A percentile compares a stretch with the other conserved stretches of the same genome.
phyloP scores from a whole-genome alignment of 2,113 vertebrate species.

The Labrus mixtus region DNA sequence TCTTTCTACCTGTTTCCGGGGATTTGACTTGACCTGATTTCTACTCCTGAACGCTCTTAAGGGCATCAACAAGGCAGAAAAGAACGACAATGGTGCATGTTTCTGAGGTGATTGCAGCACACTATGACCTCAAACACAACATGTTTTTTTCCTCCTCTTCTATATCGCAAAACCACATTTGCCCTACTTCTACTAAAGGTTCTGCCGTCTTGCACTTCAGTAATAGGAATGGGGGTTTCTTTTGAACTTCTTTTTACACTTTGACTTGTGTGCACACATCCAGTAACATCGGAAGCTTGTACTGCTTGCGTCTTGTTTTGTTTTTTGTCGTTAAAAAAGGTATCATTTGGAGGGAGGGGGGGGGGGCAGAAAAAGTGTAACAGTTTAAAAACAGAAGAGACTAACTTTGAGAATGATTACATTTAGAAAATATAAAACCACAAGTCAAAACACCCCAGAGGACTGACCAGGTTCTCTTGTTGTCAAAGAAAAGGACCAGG shows the following conservation, averaged over 20 bases:
- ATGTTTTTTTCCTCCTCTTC: slow-evolving; percentile 4
- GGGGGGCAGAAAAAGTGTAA: neutral
- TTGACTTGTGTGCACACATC: neutral
- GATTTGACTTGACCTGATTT: too few species aligned
- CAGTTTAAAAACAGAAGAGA: neutral
- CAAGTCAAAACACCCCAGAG: neutral
- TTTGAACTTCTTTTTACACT: slow-evolving; percentile 41
- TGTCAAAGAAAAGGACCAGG: slow-evolving; percentile 98
- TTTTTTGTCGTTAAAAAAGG: too few species aligned
- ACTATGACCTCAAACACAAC: slow-evolving; percentile 49
- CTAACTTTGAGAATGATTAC: too few species aligned
- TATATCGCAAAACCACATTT: slow-evolving; percentile 54
- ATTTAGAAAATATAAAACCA: neutral
- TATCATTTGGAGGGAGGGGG: neutral
- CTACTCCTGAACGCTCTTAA: too few species aligned
- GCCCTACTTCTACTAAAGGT: slow-evolving; percentile 62
- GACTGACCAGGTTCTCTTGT: slow-evolving; percentile 98
- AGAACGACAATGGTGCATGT: neutral
- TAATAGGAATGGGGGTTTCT: slow-evolving; percentile 9
- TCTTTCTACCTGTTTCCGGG: neutral
- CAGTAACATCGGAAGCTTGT: slow-evolving; percentile 16
- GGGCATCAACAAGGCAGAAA: neutral
- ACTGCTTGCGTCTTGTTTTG: neutral
- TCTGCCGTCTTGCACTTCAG: neutral
- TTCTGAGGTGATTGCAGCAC: slow-evolving; percentile 16